Conservation (phyloP, 2,113 vertebrate genomes). For the Cavia porcellus region DNA sequence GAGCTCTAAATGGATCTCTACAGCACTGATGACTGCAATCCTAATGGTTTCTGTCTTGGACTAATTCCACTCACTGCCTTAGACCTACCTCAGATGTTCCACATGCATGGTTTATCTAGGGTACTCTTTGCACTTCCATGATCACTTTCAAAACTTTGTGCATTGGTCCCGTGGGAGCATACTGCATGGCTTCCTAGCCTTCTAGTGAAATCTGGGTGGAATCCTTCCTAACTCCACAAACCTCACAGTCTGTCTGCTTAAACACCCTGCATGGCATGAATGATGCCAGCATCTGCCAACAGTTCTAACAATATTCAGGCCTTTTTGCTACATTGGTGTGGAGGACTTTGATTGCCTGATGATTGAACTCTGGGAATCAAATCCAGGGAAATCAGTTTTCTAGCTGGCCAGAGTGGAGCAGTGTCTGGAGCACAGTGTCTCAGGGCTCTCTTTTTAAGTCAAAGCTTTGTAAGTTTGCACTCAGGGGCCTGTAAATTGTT, state of each 20-base stretch:
- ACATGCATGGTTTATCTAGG: background rate
- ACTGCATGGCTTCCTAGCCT: background rate
- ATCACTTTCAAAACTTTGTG: background rate
- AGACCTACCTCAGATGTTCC: background rate
- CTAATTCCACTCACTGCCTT: background rate
- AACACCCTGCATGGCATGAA: background rate
- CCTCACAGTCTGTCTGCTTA: background rate
- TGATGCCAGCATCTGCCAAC: background rate
- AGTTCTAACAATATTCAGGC: background rate
- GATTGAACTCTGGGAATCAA: background rate
- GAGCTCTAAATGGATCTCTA: background rate
- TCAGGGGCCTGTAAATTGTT: background rate
- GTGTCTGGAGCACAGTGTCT: background rate
- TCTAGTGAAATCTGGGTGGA: background rate
- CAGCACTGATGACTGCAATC: background rate
- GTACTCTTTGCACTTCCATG: background rate
- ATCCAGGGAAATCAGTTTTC: background rate
- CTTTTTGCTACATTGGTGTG: background rate
- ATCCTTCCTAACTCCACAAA: background rate
- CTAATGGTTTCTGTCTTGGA: background rate
- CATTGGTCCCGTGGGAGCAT: background rate
- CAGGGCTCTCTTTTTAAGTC: background rate
- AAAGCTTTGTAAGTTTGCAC: background rate
- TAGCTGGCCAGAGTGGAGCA: background rate
- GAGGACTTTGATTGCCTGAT: background rate